Evolutionary conservation across 2,888 invertebrate species (phyloP), one percentile per base, ranked within the genome.

Genomic region (Dasypogon diadema): DNA sequence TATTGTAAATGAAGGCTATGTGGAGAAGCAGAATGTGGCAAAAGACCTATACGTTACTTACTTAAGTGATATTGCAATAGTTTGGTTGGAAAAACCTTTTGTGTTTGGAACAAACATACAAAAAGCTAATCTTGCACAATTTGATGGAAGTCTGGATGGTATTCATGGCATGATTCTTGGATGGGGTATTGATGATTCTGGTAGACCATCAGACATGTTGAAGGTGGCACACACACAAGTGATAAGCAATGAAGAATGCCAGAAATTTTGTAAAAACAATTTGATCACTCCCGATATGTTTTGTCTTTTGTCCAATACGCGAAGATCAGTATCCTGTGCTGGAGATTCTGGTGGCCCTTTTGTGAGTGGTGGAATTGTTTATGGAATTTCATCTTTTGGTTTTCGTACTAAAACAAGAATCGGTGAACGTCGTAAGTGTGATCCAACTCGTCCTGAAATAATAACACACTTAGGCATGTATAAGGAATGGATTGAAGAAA

Each of bases 321-420:
- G 30, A 3, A 58, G 8, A 16, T 6, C 26, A 5, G 6, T 14
- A 16, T n/a, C 58, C 6, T 30, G 30, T 6, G 1, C 0, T 0
- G 58, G 58, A 30, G 58, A 58, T 58, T 58, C 58, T 14, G 58
- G 58, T 16, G 58, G 58, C 8, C 58, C 58, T 30, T 30, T 58
- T 58, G 30, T 58, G 8, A 30, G 26, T 30, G 18, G 18, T 26
- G 30, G 18, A 0, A 34, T 16, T 22, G 58, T 58, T 10, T 58
- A 58, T 58, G 58, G 58, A 30, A 34, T 58, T 16, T 58, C 58
- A 42, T 42, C 42, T 6, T 42, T 42, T 42, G n/a, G 42, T 6
- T 42, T n/a, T 42, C n/a, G 12, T 3, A 1, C 8, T 30, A 30
- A n/a, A n/a, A n/a, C n/a, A n/a, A n/a, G n/a, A n/a, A n/a, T n/a